Evolutionary conservation across 2,888 invertebrate species (phyloP).

Genomic region (Synergus japonicus): DNA sequence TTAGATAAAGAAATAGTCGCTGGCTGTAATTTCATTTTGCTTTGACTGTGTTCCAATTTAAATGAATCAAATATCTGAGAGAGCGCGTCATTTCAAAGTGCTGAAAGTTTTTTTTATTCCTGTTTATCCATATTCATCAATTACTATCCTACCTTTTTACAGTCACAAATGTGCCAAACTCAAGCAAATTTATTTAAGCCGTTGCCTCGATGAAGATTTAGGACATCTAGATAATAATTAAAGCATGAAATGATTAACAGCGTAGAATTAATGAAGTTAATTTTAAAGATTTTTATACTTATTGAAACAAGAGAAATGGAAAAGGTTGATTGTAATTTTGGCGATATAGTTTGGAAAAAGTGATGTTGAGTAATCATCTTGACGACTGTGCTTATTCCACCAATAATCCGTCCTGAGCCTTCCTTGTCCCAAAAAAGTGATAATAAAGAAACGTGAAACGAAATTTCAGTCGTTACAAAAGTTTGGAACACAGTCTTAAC

Average conservation of each 20-base stretch:
- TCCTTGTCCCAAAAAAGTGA: slow-evolving; percentile 24
- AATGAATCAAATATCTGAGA: slow-evolving; percentile 5
- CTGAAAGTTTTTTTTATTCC: not conserved
- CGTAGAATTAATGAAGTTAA: no score
- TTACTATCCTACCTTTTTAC: slow-evolving; percentile 2
- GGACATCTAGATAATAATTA: not conserved
- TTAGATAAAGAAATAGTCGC: slow-evolving; percentile 14
- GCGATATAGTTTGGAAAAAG: not conserved
- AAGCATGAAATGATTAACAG: not conserved
- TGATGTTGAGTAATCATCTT: not conserved
- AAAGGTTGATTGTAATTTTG: not conserved
- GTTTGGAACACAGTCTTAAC: slow-evolving; percentile 28
- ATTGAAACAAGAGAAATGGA: not conserved
- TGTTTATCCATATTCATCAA: not conserved
- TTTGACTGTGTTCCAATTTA: slow-evolving; percentile 38
- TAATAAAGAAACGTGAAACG: slow-evolving; percentile 12
- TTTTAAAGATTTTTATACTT: no score
- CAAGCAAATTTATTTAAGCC: not conserved
- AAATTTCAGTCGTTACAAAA: slow-evolving; percentile 13
- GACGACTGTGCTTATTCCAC: slow-evolving; percentile 15
- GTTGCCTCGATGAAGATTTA: not conserved
- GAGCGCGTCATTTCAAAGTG: not conserved
- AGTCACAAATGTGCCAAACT: slow-evolving; percentile 22
- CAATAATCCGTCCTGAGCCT: slow-evolving; percentile 6
- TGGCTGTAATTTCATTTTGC: slow-evolving; percentile 20